Conservation (phyloP, 64 coral and sea anemone species). For the Montipora cactus region DNA sequence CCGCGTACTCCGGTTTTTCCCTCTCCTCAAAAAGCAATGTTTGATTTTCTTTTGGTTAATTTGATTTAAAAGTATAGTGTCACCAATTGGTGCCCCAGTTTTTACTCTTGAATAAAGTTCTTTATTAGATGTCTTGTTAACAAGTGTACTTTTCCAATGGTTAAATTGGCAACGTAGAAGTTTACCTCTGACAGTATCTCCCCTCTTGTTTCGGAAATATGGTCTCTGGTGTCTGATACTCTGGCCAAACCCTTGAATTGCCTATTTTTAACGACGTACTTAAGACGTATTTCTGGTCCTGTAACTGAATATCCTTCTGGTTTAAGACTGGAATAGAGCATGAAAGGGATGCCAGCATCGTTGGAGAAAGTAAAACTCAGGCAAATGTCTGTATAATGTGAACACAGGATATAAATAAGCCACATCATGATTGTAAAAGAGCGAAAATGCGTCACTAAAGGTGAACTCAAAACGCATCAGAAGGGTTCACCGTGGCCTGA, state of each 20-base stretch:
- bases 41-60: too few species aligned
- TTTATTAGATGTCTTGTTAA: background rate
- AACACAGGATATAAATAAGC: background rate
- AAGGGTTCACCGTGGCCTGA: too few species aligned
- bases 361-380: conserved; percentile 61
- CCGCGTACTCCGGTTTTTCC: too few species aligned
- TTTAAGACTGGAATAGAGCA: conserved; percentile 80
- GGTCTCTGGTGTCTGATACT: background rate
- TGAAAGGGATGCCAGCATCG: conserved; percentile 53
- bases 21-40: too few species aligned
- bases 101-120: background rate
- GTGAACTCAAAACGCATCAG: background rate
- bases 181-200: conserved; percentile 11
- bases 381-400: background rate
- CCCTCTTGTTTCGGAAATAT: background rate
- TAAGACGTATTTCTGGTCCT: conserved; percentile 38
- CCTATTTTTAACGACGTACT: conserved; percentile 41
- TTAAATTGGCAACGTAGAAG: background rate
- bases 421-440: background rate
- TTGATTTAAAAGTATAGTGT: too few species aligned
- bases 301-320: conserved; percentile 80
- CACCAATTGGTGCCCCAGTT: background rate
- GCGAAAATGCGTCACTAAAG: background rate
- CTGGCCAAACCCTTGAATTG: background rate
- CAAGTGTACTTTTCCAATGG: background rate